Conservation (phyloP, 2,113 vertebrate genomes). For the Microcebus tavaratra region DNA sequence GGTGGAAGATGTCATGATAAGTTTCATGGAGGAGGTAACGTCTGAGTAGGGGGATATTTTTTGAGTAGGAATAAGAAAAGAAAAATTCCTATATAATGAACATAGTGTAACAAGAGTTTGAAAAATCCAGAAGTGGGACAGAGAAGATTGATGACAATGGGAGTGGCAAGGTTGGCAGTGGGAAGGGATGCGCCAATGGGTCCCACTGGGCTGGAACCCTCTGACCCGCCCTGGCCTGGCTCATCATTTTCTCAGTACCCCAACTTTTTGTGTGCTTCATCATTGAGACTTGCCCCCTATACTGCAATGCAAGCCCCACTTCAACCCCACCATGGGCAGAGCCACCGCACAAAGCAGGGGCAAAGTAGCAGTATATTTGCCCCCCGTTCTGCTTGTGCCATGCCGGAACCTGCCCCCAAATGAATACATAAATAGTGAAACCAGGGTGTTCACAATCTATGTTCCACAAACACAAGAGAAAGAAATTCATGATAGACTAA, state of each 20-base stretch:
- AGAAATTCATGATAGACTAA: background rate
- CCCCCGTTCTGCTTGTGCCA: background rate
- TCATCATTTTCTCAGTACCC: background rate
- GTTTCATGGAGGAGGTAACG: background rate
- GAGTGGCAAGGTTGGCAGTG: background rate
- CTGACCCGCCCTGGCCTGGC: background rate
- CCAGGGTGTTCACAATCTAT: too few relatives aligned
- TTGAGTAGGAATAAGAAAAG: background rate
- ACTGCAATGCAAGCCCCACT: background rate
- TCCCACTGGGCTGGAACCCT: background rate
- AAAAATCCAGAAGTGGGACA: background rate
- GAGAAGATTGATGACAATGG: background rate
- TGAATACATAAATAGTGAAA: background rate
- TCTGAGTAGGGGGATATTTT: background rate
- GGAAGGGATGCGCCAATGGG: too few relatives aligned
- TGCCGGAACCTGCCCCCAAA: background rate
- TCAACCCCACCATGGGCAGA: background rate
- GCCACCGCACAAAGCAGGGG: background rate
- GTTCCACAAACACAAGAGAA: background rate
- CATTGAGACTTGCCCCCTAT: background rate
- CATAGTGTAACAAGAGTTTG: background rate
- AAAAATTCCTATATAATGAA: background rate
- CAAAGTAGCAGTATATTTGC: accelerated
- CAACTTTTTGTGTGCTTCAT: background rate
- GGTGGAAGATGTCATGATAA: background rate